Evolutionary conservation across 2,888 invertebrate genomes (phyloP), one percentile per base, ranked within the genome.

Genomic region (Hirtodrosophila histrioides): DNA sequence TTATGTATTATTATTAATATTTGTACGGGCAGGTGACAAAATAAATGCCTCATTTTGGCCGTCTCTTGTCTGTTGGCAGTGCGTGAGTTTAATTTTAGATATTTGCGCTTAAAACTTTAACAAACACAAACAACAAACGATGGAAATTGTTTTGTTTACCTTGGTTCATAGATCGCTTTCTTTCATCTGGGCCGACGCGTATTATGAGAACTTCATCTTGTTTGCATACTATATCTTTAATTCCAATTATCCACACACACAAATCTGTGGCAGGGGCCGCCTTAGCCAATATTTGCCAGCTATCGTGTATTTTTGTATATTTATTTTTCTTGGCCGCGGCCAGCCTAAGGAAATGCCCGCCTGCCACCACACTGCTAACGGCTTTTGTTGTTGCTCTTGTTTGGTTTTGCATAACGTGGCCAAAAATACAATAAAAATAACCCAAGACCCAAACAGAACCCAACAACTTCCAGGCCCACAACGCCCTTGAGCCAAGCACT

Each of bases 71-170:
- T 45, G 36, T 51, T 39, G 60, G 35, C 62, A 49, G 61, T 84
- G 86, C 74, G 80, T 81, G 80, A 50, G 76, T 71, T 86, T 72
- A 80, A 84, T 86, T 84, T 86, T 60, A 75, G 55, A 55, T 84
- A 74, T 85, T 82, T 85, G 53, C 55, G 68, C 67, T 51, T 73
- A 50, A 70, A 78, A 72, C 71, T 88, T 84, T 73, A 58, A 44
- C 86, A 88, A 84, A 84, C 71, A 88, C 67, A 83, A 82, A 70
- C 33, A 45, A 50, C 55, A 51, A 37, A 57, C 17, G 31, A 36
- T 48, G 48, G 31, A 56, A 63, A 77, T 66, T 46, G 54, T 43
- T 11, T 70, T 68, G 67, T 72, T 78, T 77, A 58, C 43, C 65
- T 69, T 53, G 48, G 78, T 74, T 78, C 76, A 73, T 67, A 75